Base-by-base conservation (phyloP, 2,888 invertebrate genomes). In the Diaprepes abbreviatus region DNA sequence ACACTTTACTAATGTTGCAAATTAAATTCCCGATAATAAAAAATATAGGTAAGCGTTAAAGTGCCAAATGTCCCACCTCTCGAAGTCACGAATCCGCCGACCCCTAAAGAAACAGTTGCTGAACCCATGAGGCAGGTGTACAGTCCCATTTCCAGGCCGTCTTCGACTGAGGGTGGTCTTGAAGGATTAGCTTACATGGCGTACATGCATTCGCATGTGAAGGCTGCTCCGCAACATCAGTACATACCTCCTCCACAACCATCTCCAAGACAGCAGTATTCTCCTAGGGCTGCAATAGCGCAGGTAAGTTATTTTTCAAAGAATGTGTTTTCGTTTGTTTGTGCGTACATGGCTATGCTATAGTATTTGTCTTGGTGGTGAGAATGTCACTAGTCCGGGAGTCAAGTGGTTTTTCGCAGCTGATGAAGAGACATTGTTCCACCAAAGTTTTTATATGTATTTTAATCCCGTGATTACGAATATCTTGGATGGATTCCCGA, bases 141-240 rank as follows among this genome's bases (percentile, higher is more conserved):
- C 74, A 87, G 88, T 72, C 88, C 88, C 1, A 87, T 88, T 70
- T 87, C 88, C 31, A 82, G 88, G 74, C 88, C 88, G 1, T 86
- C 87, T 5, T 87, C 87, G 21, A 84, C 87, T 5, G 87, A 87
- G 70, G 83, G 71, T 28, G 74, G 77, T 17, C 66, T 82, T 17
- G 84, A 84, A 74, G 83, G 83, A 21, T 77, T 83, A 57, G 82
- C 81, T 0, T 69, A 69, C 16, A 64, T 69, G 50, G 65, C 66
- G 31, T 84, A 82, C 72, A 80, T 82, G 77, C 82, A 82, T 76
- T 80, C 79, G 35, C 81, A 81, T 72, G 76, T 77, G 12, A 83
- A 82, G 75, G 79, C 64, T 19, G 59, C 66, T 40, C 60, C 43
- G 21, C 12, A 73, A 5, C 76, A 77, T 59, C 70, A 79, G 64